Conservation (phyloP, 2,113 vertebrate genomes). For the Odontophorus gujanensis region DNA sequence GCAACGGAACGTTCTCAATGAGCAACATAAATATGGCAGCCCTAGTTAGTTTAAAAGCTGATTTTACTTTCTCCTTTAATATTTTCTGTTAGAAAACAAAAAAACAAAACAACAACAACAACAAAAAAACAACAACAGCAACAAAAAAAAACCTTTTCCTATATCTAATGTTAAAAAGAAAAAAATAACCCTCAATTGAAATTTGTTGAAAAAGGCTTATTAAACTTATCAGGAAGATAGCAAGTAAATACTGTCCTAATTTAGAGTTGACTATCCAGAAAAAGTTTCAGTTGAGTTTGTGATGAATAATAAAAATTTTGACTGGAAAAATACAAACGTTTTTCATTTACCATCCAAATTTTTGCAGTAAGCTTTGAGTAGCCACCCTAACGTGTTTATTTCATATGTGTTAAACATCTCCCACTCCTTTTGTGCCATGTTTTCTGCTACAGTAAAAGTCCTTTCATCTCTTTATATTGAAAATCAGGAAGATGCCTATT, state of each 20-base stretch:
- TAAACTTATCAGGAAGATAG: background rate
- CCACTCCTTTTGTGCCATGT: background rate
- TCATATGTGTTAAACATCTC: background rate
- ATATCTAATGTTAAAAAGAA: background rate
- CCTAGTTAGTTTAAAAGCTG: background rate
- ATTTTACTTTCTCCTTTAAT: background rate
- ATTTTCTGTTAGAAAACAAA: background rate
- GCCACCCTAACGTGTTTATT: background rate
- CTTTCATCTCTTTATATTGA: rapidly evolving
- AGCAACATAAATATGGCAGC: background rate
- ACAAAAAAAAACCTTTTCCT: background rate
- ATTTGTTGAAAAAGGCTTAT: background rate
- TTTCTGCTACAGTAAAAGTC: rapidly evolving
- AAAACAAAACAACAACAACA: too few species aligned
- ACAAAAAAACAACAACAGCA: too few species aligned
- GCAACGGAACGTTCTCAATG: background rate
- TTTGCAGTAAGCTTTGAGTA: background rate
- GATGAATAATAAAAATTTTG: background rate
- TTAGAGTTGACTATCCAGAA: background rate
- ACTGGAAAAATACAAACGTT: background rate
- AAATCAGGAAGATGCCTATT: background rate
- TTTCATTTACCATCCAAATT: background rate
- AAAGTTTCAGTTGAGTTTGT: background rate
- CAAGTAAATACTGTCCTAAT: background rate
- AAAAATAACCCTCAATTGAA: background rate